A percentile compares a stretch with the other conserved stretches of the same genome.
These are phyloP conservation scores for Aricia artaxerxes DNA, from an alignment of 2,888 invertebrate species.

Conservation along the genomic window DNA sequence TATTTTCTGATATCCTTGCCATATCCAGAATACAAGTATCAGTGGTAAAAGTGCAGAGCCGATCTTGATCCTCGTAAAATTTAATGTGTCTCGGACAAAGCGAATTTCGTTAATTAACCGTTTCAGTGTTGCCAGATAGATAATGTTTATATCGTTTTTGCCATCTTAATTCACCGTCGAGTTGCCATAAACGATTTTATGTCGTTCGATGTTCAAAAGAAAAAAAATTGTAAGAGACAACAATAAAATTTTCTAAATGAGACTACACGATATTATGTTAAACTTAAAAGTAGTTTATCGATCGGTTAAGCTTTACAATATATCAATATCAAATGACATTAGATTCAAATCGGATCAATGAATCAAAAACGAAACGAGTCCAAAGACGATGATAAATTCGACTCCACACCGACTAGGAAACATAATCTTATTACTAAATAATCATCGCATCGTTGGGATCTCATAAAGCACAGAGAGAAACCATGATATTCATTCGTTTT, in stretches of 20 bases:
- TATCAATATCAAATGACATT: neutral
- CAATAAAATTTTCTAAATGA: neutral
- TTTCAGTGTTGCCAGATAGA: constrained; percentile 67
- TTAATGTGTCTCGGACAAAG: constrained; percentile 78
- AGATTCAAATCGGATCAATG: constrained; percentile 11
- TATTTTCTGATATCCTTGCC: constrained; percentile 18
- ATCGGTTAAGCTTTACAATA: neutral
- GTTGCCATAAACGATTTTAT: constrained; percentile 35
- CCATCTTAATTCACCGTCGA: constrained; percentile 59
- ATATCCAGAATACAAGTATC: constrained; percentile 45
- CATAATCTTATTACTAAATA: constrained; percentile 45
- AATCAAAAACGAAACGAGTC: constrained; percentile 34
- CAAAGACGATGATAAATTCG: constrained; percentile 33
- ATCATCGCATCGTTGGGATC: constrained; percentile 43
- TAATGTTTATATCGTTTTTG: constrained; percentile 61
- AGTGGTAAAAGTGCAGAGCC: constrained; percentile 51
- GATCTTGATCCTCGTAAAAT: constrained; percentile 79
- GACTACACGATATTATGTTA: neutral
- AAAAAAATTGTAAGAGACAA: neutral
- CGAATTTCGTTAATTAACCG: constrained; percentile 79
- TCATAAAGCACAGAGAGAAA: constrained; percentile 43
- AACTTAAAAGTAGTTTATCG: neutral
- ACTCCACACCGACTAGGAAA: constrained; percentile 43
- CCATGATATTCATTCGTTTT: constrained; percentile 28
- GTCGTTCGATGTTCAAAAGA: constrained; percentile 35